phyloP scores from a whole-genome alignment of 1,140 invertebrate genomes.

The Phocides pigmalion region DNA sequence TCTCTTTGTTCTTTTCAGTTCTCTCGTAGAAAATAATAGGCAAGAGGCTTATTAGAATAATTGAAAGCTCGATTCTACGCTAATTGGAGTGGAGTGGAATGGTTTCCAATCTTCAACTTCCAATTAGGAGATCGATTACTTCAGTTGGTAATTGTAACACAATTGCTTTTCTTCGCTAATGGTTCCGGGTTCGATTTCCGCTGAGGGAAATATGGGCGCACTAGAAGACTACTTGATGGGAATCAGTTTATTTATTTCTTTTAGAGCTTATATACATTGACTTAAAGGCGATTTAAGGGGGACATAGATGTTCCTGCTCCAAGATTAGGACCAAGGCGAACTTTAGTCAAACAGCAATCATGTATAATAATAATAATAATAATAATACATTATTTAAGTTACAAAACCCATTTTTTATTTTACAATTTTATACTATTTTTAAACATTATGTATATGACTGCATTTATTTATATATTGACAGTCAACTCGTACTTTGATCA shows the following conservation, averaged over 20 bases:
- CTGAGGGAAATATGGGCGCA: constrained; percentile 11
- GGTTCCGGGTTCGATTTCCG: constrained; percentile 34
- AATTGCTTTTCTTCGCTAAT: constrained; percentile 31
- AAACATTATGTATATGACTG: too few relatives aligned
- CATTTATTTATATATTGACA: too few relatives aligned
- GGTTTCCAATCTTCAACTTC: constrained; percentile 28
- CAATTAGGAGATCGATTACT: constrained; percentile 30
- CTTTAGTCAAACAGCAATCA: too few relatives aligned
- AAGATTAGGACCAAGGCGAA: too few relatives aligned
- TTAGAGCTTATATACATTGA: not conserved
- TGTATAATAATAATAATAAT: too few relatives aligned
- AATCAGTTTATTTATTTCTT: not conserved
- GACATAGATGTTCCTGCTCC: too few relatives aligned
- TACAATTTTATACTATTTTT: too few relatives aligned
- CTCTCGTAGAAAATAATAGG: constrained; percentile 13
- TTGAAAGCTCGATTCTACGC: constrained; percentile 29
- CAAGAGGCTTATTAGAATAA: constrained; percentile 31
- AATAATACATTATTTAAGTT: too few relatives aligned
- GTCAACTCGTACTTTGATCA: too few relatives aligned
- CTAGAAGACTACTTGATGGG: not conserved
- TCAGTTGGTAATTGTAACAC: constrained; percentile 29
- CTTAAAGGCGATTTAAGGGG: too few relatives aligned
- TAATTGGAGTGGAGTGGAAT: constrained; percentile 28
- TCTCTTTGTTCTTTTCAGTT: constrained; percentile 5
- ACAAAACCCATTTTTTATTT: too few relatives aligned